Evolutionary conservation across 2,888 invertebrate genomes (phyloP), one percentile per base, ranked within the genome.

Genomic region (Agrilus mali): DNA sequence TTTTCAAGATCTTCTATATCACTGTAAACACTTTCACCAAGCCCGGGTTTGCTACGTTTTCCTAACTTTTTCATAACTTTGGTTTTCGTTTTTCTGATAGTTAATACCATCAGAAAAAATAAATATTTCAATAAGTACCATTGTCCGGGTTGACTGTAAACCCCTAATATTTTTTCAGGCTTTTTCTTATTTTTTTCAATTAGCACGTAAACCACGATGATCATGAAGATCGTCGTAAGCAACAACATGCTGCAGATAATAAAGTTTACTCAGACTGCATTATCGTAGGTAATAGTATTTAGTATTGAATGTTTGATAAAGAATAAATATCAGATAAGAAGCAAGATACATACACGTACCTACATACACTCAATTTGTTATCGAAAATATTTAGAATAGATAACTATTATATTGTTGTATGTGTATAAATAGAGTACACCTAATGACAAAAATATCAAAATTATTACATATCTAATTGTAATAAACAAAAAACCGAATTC

Each of bases 41-140:
- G 69, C 1, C 62, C 53, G 0, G 63, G 7, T 17, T n/a, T 20
- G 7, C 37, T 7, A 37, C 20, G 7, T 20, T 37, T 13, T 17
- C 37, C 66, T 1, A 62, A 62, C 0, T 61, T 68, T 13, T 55
- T 60, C 20, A 57, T 50, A 42, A 66, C 50, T 49, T 63, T 66
- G 27, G 50, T 50, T 48, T 71, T 69, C 50, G 77, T 70, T 68
- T 75, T 73, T 57, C 77, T 66, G 46, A 71, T 61, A 53, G 68
- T 69, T 50, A 78, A 68, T 4, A 80, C 44, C 10, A 67, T 50
- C 4, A 70, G 67, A 51, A 81, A 77, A 12, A 70, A 33, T 0
- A 60, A 61, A 63, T 77, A 80, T 61, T 82, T 82, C 27, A 80
- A 40, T 47, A 70, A 70, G 59, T 74, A 81, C 74, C 76, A 80